Percentiles rank a stretch among this genome's conserved stretches.
Conservation (phyloP, 2,113 vertebrate genomes). For the Ptyas mucosa region DNA sequence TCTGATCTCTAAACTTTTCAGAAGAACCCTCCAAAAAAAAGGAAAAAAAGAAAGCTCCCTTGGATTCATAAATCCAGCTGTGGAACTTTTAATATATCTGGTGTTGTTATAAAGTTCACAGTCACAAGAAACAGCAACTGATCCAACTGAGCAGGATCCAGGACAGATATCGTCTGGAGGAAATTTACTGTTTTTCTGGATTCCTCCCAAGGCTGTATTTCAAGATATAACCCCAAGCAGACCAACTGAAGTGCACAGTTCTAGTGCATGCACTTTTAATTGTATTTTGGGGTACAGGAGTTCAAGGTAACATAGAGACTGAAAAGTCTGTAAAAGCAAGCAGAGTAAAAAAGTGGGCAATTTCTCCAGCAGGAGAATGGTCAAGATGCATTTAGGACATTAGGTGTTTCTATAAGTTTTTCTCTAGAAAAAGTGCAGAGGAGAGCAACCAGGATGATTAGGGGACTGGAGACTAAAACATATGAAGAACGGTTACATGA, state of each 20-base stretch:
- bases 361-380: constrained; percentile 27
- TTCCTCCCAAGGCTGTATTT: background rate
- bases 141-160: background rate
- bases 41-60: background rate
- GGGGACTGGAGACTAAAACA: too few species aligned
- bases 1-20: background rate
- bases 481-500: too few species aligned
- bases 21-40: background rate
- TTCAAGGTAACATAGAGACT: constrained; percentile 31
- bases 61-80: background rate
- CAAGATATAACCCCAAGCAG: background rate
- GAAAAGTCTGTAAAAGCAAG: constrained; percentile 30
- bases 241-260: background rate
- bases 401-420: constrained; percentile 23
- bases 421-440: too few species aligned
- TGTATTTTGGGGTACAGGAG: constrained; percentile 23
- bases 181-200: background rate
- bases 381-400: background rate
- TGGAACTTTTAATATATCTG: background rate
- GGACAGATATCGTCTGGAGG: background rate
- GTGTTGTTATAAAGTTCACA: background rate
- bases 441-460: too few species aligned
- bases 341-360: background rate
- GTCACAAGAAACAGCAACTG: background rate
- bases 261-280: background rate